Evolutionary conservation across 1,140 invertebrate species (phyloP).

Genomic region (Dinothrombium tinctorium): DNA sequence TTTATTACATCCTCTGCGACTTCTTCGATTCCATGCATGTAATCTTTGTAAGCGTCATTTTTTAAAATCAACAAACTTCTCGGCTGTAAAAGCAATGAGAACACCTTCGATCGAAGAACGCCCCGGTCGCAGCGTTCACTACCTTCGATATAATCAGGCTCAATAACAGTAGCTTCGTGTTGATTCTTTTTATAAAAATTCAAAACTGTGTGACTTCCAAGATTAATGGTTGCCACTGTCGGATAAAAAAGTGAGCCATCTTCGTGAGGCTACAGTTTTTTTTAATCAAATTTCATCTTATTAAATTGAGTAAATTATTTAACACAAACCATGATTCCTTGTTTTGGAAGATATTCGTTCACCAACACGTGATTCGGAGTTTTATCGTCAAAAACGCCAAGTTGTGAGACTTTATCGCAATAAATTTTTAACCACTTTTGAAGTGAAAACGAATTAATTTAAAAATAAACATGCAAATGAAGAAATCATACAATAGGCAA

Average conservation of each 20-base stretch:
- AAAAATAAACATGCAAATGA: too few species aligned
- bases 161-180: too few species aligned
- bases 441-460: too few species aligned
- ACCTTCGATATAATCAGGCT: too few species aligned
- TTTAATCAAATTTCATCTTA: slow-evolving; percentile 2
- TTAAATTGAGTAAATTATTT: too few species aligned
- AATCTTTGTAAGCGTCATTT: slow-evolving; percentile 54
- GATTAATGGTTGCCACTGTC: slow-evolving; percentile 69
- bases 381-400: too few species aligned
- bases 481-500: slow-evolving; percentile 31
- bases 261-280: slow-evolving; percentile 44
- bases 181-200: slow-evolving; percentile 40
- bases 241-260: slow-evolving; percentile 86
- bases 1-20: too few species aligned
- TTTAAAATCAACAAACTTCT: slow-evolving; percentile 65
- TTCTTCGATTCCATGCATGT: slow-evolving; percentile 76
- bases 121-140: neutral
- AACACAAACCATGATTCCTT: too few species aligned
- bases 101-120: neutral
- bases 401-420: too few species aligned
- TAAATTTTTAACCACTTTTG: too few species aligned
- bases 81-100: slow-evolving; percentile 48
- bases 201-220: slow-evolving; percentile 66
- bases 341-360: too few species aligned
- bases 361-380: too few species aligned